A percentile compares a stretch with the other conserved stretches of the same genome.
Conservation (phyloP, 2,797 vertebrate species). For the Enteromius thamalakanensis region DNA sequence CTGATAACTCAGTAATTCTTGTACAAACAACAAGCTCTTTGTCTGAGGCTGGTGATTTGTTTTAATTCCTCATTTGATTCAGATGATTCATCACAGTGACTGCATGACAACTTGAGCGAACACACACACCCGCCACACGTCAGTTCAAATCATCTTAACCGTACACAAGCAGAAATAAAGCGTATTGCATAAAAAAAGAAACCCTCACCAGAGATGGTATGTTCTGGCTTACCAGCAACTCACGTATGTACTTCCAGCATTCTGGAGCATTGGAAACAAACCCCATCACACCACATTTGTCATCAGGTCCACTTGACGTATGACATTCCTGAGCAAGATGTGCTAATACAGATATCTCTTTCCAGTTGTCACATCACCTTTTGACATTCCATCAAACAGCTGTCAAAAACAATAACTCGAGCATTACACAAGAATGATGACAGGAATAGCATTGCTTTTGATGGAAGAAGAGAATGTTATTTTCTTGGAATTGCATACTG, state of each 20-base stretch:
- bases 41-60: conserved; percentile 45
- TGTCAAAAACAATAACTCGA: conserved; percentile 43
- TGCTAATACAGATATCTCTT: conserved; percentile 33
- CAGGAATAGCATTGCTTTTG: not conserved
- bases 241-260: conserved; percentile 1
- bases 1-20: not conserved
- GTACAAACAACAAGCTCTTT: not conserved
- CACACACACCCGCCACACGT: not conserved
- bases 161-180: not conserved
- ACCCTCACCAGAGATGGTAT: not conserved
- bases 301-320: conserved; percentile 32
- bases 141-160: not conserved
- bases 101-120: conserved; percentile 53
- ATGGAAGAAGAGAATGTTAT: not conserved
- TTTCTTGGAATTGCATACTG: not conserved
- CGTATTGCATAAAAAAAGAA: not conserved
- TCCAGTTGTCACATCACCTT: conserved; percentile 6
- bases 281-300: conserved; percentile 26
- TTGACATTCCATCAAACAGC: conserved; percentile 46
- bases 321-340: conserved; percentile 43
- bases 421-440: conserved; percentile 9
- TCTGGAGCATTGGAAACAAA: conserved; percentile 18
- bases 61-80: conserved; percentile 57
- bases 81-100: conserved; percentile 51
- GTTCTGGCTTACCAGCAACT: conserved; percentile 3